These are phyloP conservation scores for Macrophya annulata DNA, from an alignment of 2,888 invertebrate genomes.

Conservation along the genomic window DNA sequence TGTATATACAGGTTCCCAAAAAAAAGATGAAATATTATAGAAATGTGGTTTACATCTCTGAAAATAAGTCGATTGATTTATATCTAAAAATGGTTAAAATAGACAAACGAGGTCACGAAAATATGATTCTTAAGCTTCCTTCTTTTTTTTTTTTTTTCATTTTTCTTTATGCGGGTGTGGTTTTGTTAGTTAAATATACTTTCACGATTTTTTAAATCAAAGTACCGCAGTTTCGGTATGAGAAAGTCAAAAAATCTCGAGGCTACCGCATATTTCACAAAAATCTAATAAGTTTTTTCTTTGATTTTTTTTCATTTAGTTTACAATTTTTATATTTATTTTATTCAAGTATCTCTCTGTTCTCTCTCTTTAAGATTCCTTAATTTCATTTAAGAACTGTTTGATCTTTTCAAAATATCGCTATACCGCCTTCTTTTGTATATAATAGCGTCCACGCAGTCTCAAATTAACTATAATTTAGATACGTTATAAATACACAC, in stretches of 20 bases:
- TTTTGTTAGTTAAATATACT: not conserved
- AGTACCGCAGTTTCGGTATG: not conserved
- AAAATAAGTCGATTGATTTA: not conserved
- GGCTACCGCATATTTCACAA: not conserved
- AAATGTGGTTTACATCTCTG: slow-evolving; percentile 18
- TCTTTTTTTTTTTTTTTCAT: not conserved
- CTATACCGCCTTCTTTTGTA: too few relatives aligned
- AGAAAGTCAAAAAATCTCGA: not conserved
- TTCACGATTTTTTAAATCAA: not conserved
- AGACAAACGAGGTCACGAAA: not conserved
- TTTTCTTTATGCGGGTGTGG: not conserved
- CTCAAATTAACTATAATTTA: too few relatives aligned
- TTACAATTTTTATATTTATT: not conserved
- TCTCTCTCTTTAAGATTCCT: not conserved
- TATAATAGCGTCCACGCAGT: too few relatives aligned
- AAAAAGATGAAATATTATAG: not conserved
- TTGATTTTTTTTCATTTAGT: not conserved
- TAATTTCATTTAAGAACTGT: too few relatives aligned
- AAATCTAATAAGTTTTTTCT: not conserved
- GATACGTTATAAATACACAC: not conserved
- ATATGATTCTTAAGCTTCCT: not conserved
- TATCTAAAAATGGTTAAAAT: slow-evolving; percentile 5
- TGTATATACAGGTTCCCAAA: not conserved
- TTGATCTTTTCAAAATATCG: too few relatives aligned
- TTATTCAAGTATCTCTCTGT: not conserved